Base-by-base conservation (phyloP, 2,888 invertebrate genomes). In the Empis stercorea region DNA sequence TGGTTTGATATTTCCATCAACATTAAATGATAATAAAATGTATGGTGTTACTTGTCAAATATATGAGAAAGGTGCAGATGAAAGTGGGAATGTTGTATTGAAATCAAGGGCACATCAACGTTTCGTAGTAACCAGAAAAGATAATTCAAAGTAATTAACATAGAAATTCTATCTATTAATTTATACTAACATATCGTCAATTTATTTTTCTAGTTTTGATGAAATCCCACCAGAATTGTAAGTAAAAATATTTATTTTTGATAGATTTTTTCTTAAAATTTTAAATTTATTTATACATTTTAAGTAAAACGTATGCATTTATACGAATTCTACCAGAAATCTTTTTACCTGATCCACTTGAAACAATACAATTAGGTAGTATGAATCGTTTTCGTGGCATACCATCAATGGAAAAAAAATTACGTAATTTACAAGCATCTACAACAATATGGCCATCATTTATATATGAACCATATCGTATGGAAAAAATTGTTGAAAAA, bases 51-150 rank as follows among this genome's bases (percentile, higher is more conserved):
- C 69, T 1, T 69, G 69, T 30, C 69, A 70, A 53, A 65, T 70
- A 27, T 69, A 65, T 50, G 69, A 69, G 39, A 61, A 62, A 46
- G 66, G 69, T 4, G 58, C 60, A 30, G 61, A 65, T 49, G 59
- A 57, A 16, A 55, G 58, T 1, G 61, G 63, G 9, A 54, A 61
- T 52, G 58, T 83, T n/a, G 74, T 78, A 23, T 71, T 84, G 14
- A 81, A 81, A 66, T 86, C 87, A 0, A 80, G 80, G 59, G 87
- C 85, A 1, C 66, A 87, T 43, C 87, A 88, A 61, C 71, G 88
- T 50, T 87, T 88, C 62, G 71, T 65, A 15, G 61, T 65, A 39
- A 58, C 61, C 34, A 59, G 57, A 11, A 57, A 59, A 20, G 59
- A 62, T 46, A 58, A 62, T 17, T 57, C 59, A 48, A 65, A 61